phyloP scores from a whole-genome alignment of 2,113 vertebrate species.

The Thunnus maccoyii region DNA sequence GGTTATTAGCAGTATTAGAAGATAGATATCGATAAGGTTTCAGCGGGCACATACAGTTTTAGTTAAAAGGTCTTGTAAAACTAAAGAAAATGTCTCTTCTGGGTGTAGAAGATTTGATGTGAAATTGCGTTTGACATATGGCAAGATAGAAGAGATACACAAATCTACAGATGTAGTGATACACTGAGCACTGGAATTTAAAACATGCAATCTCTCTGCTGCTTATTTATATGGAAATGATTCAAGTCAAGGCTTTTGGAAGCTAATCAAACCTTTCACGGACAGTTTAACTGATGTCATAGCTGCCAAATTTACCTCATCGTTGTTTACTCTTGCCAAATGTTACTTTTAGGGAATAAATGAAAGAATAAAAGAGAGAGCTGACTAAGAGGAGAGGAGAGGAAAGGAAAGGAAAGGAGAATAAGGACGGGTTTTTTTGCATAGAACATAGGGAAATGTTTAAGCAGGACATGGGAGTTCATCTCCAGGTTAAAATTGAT shows the following conservation, averaged over 20 bases:
- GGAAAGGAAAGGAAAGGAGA: neutral
- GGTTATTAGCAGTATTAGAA: neutral
- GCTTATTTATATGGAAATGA: constrained; percentile 31
- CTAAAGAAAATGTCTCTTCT: neutral
- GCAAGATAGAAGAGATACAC: neutral
- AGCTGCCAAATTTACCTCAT: constrained; percentile 3
- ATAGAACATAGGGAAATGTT: constrained; percentile 30
- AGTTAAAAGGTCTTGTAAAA: too few species aligned
- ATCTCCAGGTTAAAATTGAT: constrained; percentile 34
- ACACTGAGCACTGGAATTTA: neutral
- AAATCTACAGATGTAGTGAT: neutral
- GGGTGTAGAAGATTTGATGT: neutral
- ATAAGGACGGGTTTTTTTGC: neutral
- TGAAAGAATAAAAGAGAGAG: neutral
- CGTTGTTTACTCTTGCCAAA: neutral
- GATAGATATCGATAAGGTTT: too few species aligned
- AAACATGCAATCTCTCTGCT: constrained; percentile 2
- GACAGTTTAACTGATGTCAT: neutral
- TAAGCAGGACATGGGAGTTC: constrained; percentile 33
- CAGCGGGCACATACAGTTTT: too few species aligned
- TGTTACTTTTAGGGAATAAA: neutral
- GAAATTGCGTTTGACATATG: neutral
- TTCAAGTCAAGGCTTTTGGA: neutral
- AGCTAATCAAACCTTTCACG: constrained; percentile 5
- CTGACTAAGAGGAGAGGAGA: neutral